Evolutionary conservation across 2,113 vertebrate species (phyloP).

Genomic region (Saguinus imperator): DNA sequence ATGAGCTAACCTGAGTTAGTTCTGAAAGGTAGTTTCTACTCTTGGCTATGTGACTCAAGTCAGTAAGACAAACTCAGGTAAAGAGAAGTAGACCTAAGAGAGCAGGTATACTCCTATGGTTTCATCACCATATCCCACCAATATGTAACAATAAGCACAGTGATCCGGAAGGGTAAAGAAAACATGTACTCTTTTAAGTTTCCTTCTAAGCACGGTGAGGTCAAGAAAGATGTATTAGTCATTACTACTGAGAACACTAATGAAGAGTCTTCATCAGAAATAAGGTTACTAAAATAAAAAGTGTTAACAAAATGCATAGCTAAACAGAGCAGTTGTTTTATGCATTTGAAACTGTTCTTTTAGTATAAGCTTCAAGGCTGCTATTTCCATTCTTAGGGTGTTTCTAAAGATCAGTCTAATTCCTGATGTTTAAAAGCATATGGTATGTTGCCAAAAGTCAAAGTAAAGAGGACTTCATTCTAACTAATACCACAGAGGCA

Average conservation of each 20-base stretch:
- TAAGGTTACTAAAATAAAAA: conserved; percentile 39
- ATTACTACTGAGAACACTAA: not conserved
- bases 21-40: not conserved
- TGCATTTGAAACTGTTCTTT: conserved; percentile 26
- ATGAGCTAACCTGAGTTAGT: not conserved
- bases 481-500: not conserved
- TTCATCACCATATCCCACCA: not conserved
- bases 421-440: not conserved
- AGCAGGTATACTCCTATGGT: not conserved
- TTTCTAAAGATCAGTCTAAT: conserved; percentile 40
- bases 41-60: not conserved
- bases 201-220: not conserved
- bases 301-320: conserved; percentile 41
- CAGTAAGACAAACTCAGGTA: not conserved
- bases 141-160: not conserved
- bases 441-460: not conserved
- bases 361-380: conserved; percentile 29
- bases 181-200: not conserved
- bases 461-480: not conserved
- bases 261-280: conserved; percentile 46
- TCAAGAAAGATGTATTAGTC: not conserved
- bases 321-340: conserved; percentile 12
- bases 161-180: not conserved
- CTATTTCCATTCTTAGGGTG: conserved; percentile 23
- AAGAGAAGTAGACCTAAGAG: not conserved